Evolutionary conservation across 2,113 vertebrate genomes (phyloP), one percentile per base, ranked within the genome.

Genomic region (Panthera uncia): DNA sequence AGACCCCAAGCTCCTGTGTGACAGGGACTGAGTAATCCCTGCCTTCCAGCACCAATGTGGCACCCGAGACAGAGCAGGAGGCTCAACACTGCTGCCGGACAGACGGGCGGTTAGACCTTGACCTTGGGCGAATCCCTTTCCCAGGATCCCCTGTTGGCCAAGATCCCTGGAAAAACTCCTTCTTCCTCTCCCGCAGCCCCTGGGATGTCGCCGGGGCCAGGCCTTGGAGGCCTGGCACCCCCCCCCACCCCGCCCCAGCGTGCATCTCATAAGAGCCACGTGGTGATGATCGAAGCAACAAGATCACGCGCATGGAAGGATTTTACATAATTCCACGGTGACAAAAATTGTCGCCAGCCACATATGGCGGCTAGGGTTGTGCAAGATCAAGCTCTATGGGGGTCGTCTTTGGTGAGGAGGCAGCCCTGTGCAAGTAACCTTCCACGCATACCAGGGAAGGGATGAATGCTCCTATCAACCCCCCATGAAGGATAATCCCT

Each of bases 301-400:
- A 66, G 15, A 50, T n/a, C 8, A 38, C 0, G 25, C 8, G 10
- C n/a, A 36, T 25, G 11, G 19, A 63, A 82, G 45, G 27, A 63
- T 69, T 81, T 65, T 0, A 19, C 8, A 2, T 29, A 31, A 89
- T 55, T 80, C 38, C 36, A 33, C 0, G 45, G 79, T 38, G 91
- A 94, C 31, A 74, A 81, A 16, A 9, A 7, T 0, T 11, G 23
- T 1, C 23, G 7, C 15, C 21, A 61, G 45, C 1, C 36, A 65
- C 0, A 0, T 0, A 3, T 2, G 18, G 38, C 21, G 78, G 15
- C 69, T 89, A 5, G 31, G n/a, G 29, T 1, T 36, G 29, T 1
- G 12, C 7, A 27, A 73, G 45, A 29, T 15, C 5, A 2, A 89
- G 15, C 13, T 74, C 82, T 18, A 2, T 0, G 31, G 69, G 21